These are phyloP conservation scores for Apostichopus californicus DNA, from an alignment of 35 echinoderm and acorn worm species.

Conservation along the genomic window DNA sequence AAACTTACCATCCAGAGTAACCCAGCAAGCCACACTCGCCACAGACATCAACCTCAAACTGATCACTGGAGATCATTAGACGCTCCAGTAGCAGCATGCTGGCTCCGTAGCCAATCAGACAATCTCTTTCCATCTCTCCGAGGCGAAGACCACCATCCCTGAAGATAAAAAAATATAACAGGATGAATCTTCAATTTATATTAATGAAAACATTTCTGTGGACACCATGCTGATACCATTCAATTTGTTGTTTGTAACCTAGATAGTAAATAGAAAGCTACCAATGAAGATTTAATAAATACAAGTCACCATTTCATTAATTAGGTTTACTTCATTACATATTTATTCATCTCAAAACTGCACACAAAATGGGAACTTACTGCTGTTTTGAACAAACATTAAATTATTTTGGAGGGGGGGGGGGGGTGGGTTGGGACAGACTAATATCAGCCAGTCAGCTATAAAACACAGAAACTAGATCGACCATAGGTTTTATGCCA, in stretches of 20 bases:
- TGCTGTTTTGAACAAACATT: neutral
- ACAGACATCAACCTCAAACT: conserved; percentile 94
- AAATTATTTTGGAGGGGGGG: too few relatives aligned
- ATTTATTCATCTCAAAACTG: neutral
- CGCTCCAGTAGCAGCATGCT: too few relatives aligned
- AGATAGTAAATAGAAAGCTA: neutral
- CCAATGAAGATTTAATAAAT: neutral
- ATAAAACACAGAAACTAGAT: too few relatives aligned
- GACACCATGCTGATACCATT: neutral
- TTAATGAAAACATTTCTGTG: neutral
- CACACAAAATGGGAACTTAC: neutral
- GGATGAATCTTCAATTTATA: neutral
- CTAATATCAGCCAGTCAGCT: too few relatives aligned
- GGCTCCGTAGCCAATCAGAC: conserved; percentile 84
- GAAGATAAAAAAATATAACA: neutral
- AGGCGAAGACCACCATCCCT: conserved; percentile 95
- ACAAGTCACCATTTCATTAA: neutral
- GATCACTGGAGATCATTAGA: conserved; percentile 90
- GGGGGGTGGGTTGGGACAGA: too few relatives aligned
- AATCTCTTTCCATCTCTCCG: conserved; percentile 98
- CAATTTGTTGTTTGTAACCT: neutral
- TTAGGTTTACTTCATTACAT: neutral
- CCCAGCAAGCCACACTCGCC: too few relatives aligned
- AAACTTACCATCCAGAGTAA: too few relatives aligned
- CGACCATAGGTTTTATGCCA: too few relatives aligned